Percentiles rank a stretch among this genome's conserved stretches.
These are phyloP conservation scores for Matsumurasca onukii DNA, from an alignment of 1,140 invertebrate species.

Conservation along the genomic window DNA sequence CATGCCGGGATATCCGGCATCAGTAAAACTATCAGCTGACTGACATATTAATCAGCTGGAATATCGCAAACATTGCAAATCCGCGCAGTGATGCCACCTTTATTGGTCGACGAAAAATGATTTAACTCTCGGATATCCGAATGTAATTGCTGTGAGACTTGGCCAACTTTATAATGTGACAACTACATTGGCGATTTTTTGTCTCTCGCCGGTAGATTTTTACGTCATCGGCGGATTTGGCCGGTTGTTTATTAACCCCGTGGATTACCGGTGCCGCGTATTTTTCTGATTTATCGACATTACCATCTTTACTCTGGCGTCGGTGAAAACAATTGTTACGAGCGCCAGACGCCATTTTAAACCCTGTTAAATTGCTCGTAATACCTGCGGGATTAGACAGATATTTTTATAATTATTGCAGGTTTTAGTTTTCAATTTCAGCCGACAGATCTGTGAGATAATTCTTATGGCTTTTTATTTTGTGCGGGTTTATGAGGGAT, in stretches of 20 bases:
- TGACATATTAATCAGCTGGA: conserved; percentile 19
- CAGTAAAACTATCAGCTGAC: neutral
- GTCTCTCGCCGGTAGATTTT: conserved; percentile 9
- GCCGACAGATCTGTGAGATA: conserved; percentile 12
- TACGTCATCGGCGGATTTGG: conserved; percentile 20
- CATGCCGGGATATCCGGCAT: neutral
- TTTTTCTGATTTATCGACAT: conserved; percentile 22
- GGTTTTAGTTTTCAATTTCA: conserved; percentile 25
- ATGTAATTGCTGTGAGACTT: neutral
- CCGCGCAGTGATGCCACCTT: conserved; percentile 8
- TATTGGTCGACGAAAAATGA: conserved; percentile 13
- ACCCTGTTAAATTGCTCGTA: conserved; percentile 18
- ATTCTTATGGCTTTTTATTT: no score
- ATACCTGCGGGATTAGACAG: conserved; percentile 14
- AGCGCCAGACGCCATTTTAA: conserved; percentile 1
- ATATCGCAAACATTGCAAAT: neutral
- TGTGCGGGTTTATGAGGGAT: no score
- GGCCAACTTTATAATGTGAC: conserved; percentile 19
- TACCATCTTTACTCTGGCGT: conserved; percentile 14
- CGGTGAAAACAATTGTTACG: conserved; percentile 9
- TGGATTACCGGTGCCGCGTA: neutral
- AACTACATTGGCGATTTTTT: neutral
- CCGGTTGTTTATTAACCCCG: conserved; percentile 21
- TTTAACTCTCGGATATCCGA: neutral
- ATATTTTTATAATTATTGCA: conserved; percentile 25